A percentile compares a stretch with the other conserved stretches of the same genome.
Conservation (phyloP, 1,140 invertebrate species). For the Ceratosolen fusciceps region DNA sequence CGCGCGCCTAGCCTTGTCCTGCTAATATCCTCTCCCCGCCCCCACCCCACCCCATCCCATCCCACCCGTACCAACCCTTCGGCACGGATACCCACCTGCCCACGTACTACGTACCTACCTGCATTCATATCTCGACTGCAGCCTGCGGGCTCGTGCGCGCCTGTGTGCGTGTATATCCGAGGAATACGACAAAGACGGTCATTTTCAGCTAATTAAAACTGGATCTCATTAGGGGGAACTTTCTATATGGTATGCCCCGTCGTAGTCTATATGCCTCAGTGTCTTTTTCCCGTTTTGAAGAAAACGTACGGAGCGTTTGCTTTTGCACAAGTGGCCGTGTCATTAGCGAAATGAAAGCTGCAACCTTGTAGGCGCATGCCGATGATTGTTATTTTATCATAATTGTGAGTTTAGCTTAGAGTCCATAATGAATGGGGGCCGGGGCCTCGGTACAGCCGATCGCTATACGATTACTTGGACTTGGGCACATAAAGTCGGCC, state of each 20-base stretch:
- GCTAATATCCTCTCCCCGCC: too few relatives aligned
- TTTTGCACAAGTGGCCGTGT: conserved; percentile 19
- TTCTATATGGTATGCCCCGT: conserved; percentile 33
- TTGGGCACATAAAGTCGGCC: too few relatives aligned
- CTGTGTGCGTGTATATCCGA: background rate
- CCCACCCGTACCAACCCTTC: too few relatives aligned
- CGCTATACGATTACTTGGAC: background rate
- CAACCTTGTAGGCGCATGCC: conserved; percentile 36
- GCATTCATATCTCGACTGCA: too few relatives aligned
- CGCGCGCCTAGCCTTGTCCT: too few relatives aligned
- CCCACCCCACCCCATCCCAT: too few relatives aligned
- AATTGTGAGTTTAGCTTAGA: conserved; percentile 26
- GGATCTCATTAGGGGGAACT: conserved; percentile 47
- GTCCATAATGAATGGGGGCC: conserved; percentile 14
- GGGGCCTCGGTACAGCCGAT: too few relatives aligned
- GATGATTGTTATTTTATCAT: conserved; percentile 46
- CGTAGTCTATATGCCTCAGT: background rate
- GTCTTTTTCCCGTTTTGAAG: conserved; percentile 38
- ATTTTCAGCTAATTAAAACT: conserved; percentile 48
- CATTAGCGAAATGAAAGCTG: conserved; percentile 40
- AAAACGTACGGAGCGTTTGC: conserved; percentile 12
- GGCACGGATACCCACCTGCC: too few relatives aligned
- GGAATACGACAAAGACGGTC: conserved; percentile 1
- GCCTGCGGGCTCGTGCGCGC: background rate
- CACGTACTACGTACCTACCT: too few relatives aligned